Base-by-base conservation (phyloP, 35 echinoderm and acorn worm species). In the Antedon bifida region DNA sequence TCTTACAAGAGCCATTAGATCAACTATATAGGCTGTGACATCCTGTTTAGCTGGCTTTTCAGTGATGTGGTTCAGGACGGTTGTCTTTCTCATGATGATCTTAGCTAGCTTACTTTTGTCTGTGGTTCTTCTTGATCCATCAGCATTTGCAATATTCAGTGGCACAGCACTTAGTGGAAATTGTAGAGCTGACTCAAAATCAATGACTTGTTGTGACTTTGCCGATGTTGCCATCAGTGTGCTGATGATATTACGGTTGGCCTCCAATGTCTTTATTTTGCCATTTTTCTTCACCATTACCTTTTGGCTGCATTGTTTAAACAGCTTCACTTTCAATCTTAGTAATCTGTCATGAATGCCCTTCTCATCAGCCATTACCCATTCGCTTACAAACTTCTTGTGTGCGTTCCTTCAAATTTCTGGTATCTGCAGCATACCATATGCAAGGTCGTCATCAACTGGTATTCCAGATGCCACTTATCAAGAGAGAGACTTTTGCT, bases 1-100 rank as follows among this genome's bases (percentile, higher is more conserved):
- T 32, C 77, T 79, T 33, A 79, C 77, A 79, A 79, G 77, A 79
- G 77, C 77, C 77, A 79, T 79, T 79, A 79, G 31, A 33, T 79
- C 77, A 16, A 79, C 77, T 31, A 79, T 79, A 79, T 79, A 79
- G 17, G 77, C 77, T 34, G 77, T 79, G 77, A 79, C 77, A 79
- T 79, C 77, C 77, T 79, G 77, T 79, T 79, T 79, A 12, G 77
- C 31, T 79, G 77, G 75, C 75, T 30, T 77, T 77, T 77, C 75
- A 30, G 28, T 77, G 8, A 7, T 8, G 9, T 8, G 8, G 75
- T 77, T 77, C 75, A 77, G 75, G 75, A 77, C 75, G 75, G 75
- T 77, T 77, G 75, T 77, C 75, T 77, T 77, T 77, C 75, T 29
- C 75, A 77, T 77, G 75, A 77, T 77, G 75, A 77, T 77, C 75